Evolutionary conservation across 2,888 invertebrate species (phyloP).

Genomic region (Leucophenga montana): DNA sequence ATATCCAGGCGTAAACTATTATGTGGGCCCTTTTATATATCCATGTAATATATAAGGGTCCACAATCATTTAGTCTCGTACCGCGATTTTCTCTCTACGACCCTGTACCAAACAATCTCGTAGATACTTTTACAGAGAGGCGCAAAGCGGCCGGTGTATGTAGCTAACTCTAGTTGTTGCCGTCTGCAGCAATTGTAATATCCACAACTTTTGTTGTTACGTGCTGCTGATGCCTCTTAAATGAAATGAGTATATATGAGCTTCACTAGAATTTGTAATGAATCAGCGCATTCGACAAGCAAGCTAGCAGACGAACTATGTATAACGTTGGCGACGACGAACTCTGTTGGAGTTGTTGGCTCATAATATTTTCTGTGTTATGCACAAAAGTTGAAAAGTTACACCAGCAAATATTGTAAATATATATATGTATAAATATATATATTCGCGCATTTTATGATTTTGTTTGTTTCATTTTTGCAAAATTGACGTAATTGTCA

Average conservation of each 20-base stretch:
- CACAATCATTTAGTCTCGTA: too few relatives aligned
- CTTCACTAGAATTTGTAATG: conserved; percentile 59
- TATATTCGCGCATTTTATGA: conserved; percentile 48
- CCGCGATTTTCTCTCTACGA: too few relatives aligned
- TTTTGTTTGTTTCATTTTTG: conserved; percentile 59
- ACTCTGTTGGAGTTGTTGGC: conserved; percentile 14
- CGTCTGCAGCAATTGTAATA: conserved; percentile 12
- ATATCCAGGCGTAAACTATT: too few relatives aligned
- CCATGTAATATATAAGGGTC: too few relatives aligned
- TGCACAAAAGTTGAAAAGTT: conserved; percentile 46
- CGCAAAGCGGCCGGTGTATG: background rate
- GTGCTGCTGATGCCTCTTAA: background rate
- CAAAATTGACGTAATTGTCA: conserved; percentile 63
- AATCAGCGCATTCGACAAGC: conserved; percentile 52
- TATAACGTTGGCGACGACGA: background rate
- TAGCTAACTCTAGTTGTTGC: background rate
- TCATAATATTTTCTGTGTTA: conserved; percentile 39
- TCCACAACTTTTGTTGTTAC: conserved; percentile 12
- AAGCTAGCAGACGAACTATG: background rate
- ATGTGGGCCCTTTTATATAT: too few relatives aligned
- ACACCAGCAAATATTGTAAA: conserved; percentile 30
- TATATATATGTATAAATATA: too few relatives aligned
- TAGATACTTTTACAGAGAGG: background rate
- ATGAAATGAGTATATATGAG: conserved; percentile 37
- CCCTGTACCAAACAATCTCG: background rate